phyloP scores from a whole-genome alignment of 2,113 vertebrate species.

The Bubo bubo region DNA sequence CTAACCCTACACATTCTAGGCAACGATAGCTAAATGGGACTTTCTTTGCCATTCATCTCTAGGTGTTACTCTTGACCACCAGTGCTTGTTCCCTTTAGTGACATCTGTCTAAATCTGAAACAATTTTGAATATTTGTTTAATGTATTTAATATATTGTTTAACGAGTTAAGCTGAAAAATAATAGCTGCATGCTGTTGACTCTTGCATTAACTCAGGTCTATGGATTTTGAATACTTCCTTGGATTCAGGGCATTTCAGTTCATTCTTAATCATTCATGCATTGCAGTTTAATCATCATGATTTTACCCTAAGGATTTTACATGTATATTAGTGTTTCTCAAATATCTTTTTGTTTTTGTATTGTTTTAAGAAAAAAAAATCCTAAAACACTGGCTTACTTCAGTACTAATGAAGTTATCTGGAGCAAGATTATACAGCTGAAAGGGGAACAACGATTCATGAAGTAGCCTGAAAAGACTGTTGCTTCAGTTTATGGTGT shows the following conservation, averaged over 20 bases:
- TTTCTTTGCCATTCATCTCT: not conserved
- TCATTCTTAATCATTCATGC: not conserved
- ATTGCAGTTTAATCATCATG: not conserved
- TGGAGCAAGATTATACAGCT: not conserved
- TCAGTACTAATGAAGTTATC: not conserved
- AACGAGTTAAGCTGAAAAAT: not conserved
- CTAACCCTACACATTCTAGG: not conserved
- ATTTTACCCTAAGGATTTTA: slow-evolving; percentile 3
- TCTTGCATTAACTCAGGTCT: not conserved
- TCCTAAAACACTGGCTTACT: not conserved
- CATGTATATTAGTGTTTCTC: not conserved
- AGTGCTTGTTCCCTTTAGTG: not conserved
- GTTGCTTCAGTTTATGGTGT: not conserved
- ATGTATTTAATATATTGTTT: not conserved
- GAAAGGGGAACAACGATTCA: not conserved
- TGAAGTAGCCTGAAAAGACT: not conserved
- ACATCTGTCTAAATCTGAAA: not conserved
- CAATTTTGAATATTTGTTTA: not conserved
- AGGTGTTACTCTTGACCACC: not conserved
- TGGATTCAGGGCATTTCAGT: slow-evolving; percentile 11
- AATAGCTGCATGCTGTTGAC: not conserved
- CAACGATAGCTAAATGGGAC: not conserved
- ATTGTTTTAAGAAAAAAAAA: not conserved
- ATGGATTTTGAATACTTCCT: not conserved
- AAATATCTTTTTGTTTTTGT: not conserved